A percentile compares a stretch with the other conserved stretches of the same genome.
phyloP scores from a whole-genome alignment of 2,113 vertebrate genomes.

The Boulengeromyrus knoepffleri region DNA sequence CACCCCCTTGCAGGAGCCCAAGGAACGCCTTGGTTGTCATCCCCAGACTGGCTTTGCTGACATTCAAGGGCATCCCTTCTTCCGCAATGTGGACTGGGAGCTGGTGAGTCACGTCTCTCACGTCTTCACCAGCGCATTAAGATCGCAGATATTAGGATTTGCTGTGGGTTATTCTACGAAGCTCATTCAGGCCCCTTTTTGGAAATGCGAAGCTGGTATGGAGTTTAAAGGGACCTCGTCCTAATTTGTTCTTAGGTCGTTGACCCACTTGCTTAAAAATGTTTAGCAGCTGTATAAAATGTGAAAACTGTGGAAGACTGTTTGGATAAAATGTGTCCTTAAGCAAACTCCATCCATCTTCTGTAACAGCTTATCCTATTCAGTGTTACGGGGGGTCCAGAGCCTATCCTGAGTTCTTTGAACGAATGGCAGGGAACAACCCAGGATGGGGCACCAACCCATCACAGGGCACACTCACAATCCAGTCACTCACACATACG shows the following conservation, averaged over 20 bases:
- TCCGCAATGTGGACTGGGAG: conserved; percentile 96
- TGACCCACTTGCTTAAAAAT: neutral
- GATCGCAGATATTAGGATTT: neutral
- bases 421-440: neutral
- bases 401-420: neutral
- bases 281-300: neutral
- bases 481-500: neutral
- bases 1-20: conserved; percentile 73
- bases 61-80: conserved; percentile 94
- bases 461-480: neutral
- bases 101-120: conserved; percentile 66
- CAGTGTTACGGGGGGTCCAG: neutral
- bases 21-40: conserved; percentile 94
- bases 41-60: conserved; percentile 97
- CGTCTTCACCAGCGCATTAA: neutral
- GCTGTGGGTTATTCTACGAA: neutral
- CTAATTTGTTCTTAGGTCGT: neutral
- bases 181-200: neutral
- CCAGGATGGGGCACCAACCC: neutral
- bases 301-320: neutral
- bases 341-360: neutral
- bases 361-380: neutral
- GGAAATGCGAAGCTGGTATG: neutral
- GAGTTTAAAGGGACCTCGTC: neutral
- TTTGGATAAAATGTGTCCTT: neutral